Base-by-base conservation (phyloP, 2,113 vertebrate genomes). In the Aegotheles bennettii region DNA sequence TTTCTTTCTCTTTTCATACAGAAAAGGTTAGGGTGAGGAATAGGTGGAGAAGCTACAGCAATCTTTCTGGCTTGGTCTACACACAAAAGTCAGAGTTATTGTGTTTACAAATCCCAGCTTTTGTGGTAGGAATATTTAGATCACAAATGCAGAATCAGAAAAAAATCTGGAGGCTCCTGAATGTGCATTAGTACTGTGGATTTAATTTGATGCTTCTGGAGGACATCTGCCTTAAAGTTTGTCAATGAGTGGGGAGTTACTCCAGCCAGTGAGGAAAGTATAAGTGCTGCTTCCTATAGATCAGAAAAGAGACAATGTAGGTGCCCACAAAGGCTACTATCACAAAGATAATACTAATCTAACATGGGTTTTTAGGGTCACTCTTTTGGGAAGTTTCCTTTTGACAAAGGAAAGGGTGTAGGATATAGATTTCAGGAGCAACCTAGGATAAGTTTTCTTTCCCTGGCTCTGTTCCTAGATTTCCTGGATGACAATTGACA, bases 401-500 rank as follows among this genome's bases (percentile, higher is more conserved):
- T 69, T 45, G 36, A 71, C 24, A 79, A 47, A 91, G 11, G 4
- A 81, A 87, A 63, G 38, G 33, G 20, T n/a, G 14, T 10, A 64
- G 19, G 43, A 83, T 5, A 26, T 23, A 68, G 40, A n/a, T 84
- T 91, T 81, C 3, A 3, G 35, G 68, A 86, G 23, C 13, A 70
- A 50, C 13, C 9, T 59, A 54, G 54, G 26, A n/a, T 15, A 69
- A 65, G 29, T 26, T 76, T 88, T 65, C 14, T 79, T 82, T 68
- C 76, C 31, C 74, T 93, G 63, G 36, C 71, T 93, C 42, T 50
- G n/a, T 79, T 87, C 78, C 53, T 80, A 74, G 85, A 63, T 90
- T 90, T 93, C 59, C 38, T 80, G 17, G 50, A 77, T 86, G 68
- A 83, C 85, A 92, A 95, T 74, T 94, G 70, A 70, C 35, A 88